Percentiles rank a stretch among this genome's conserved stretches.
phyloP scores from a whole-genome alignment of 2,797 vertebrate species.

The Glyptemys insculpta region DNA sequence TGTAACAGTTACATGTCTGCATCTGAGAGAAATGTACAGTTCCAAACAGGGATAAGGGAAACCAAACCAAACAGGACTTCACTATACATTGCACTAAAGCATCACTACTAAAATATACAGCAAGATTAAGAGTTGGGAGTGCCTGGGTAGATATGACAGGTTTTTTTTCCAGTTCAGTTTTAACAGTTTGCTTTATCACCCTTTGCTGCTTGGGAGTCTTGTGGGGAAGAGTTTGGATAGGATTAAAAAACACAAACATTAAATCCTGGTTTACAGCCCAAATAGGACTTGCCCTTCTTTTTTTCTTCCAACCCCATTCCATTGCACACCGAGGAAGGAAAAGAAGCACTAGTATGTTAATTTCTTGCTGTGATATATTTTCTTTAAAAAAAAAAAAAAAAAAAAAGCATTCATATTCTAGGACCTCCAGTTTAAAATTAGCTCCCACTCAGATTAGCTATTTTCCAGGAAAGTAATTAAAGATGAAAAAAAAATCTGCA shows the following conservation, averaged over 20 bases:
- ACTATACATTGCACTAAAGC: constrained; percentile 51
- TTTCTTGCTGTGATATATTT: background rate
- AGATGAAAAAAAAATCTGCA: background rate
- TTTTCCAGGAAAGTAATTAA: fast-evolving
- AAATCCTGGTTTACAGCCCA: background rate
- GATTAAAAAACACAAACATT: background rate
- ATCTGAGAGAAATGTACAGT: constrained; percentile 35
- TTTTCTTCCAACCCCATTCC: background rate
- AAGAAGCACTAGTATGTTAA: fast-evolving
- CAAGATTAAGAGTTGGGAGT: constrained; percentile 16
- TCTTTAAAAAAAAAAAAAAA: background rate
- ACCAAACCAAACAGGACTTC: constrained; percentile 43
- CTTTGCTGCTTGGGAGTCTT: background rate
- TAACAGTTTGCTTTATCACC: background rate
- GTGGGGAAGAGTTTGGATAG: background rate
- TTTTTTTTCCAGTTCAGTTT: background rate
- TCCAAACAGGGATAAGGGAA: constrained; percentile 41
- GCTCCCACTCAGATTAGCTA: fast-evolving
- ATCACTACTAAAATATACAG: constrained; percentile 42
- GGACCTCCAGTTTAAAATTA: background rate
- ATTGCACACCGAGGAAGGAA: background rate
- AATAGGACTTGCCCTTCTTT: background rate
- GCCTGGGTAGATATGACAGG: background rate
- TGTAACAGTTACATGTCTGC: constrained; percentile 60
- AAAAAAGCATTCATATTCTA: background rate